Base-by-base conservation (phyloP, 2,797 vertebrate species). In the Glossophaga mutica region DNA sequence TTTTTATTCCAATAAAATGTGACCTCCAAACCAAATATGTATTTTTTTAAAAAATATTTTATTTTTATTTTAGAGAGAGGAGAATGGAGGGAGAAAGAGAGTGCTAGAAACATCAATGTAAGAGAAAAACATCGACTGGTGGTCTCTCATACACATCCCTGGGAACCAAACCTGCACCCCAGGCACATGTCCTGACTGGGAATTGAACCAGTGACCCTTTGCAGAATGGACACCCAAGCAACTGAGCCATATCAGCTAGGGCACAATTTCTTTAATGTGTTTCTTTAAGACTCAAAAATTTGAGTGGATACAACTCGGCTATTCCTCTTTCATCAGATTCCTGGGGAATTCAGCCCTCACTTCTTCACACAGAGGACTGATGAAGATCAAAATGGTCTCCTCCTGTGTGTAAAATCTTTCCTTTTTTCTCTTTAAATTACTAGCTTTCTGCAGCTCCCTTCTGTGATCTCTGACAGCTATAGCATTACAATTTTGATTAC, bases 351-450 rank as follows among this genome's bases (percentile, higher is more conserved):
- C 39, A 87, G 44, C n/a, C 34, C 48, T 86, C 67, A 46, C 59
- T 90, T 85, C 29, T 89, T 87, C 29, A 73, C 42, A 83, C 29
- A 3, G 22, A 67, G 11, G 48, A 62, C 68, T 83, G 73, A 92
- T 83, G 32, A 91, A 77, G 50, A 97, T 90, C 42, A 88, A 87
- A 95, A 95, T 87, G 48, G 22, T 14, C 39, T 93, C 83, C 82
- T 42, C n/a, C 62, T 71, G 65, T 86, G 68, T 79, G 78, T 92
- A 70, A 95, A 86, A 78, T 67, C 42, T 88, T 87, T 91, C 22
- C 81, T 37, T 65, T 55, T 94, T 59, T 19, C 83, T 90, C 65
- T 46, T 84, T 86, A 95, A 95, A 93, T 95, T 26, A 93, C 59
- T 81, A 22, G 32, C 68, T 94, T 55, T 93, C 90, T 90, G 24